These are phyloP conservation scores for Centropus unirufus DNA, from an alignment of 2,113 vertebrate species.

Conservation along the genomic window DNA sequence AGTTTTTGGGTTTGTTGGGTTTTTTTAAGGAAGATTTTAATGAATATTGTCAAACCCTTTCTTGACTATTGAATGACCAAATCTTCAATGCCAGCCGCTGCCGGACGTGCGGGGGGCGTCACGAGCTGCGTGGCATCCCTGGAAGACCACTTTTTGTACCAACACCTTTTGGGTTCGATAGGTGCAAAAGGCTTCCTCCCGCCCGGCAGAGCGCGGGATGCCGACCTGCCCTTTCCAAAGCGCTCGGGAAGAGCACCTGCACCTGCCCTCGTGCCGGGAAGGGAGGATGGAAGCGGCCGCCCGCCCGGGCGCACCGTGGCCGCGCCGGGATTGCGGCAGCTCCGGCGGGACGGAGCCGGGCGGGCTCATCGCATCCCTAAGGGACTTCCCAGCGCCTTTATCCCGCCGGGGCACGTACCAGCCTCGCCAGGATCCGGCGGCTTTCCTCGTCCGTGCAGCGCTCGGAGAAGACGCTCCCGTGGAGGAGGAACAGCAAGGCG, in stretches of 20 bases:
- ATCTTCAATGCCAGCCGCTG: rapidly evolving
- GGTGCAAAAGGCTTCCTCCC: background rate
- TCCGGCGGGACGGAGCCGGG: background rate
- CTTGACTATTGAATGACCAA: background rate
- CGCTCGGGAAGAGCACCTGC: background rate
- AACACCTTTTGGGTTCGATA: background rate
- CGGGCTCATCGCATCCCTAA: background rate
- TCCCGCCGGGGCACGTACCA: conserved; percentile 80
- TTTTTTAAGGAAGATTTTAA: background rate
- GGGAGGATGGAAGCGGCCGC: background rate
- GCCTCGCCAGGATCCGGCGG: conserved; percentile 85
- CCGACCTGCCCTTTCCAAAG: background rate
- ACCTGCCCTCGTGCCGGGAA: background rate
- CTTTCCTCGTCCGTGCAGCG: conserved; percentile 91
- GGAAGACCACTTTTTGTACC: background rate
- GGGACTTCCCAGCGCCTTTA: too few relatives aligned
- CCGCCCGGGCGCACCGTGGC: too few relatives aligned
- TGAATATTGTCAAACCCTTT: background rate
- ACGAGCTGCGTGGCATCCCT: background rate
- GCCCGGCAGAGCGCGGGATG: background rate
- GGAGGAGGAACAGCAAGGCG: conserved; percentile 84
- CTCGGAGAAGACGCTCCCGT: conserved; percentile 85
- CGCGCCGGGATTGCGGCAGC: background rate
- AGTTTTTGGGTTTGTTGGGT: too few relatives aligned
- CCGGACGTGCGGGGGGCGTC: background rate